phyloP scores from a whole-genome alignment of 2,113 vertebrate genomes.

The Coreoperca whiteheadi region DNA sequence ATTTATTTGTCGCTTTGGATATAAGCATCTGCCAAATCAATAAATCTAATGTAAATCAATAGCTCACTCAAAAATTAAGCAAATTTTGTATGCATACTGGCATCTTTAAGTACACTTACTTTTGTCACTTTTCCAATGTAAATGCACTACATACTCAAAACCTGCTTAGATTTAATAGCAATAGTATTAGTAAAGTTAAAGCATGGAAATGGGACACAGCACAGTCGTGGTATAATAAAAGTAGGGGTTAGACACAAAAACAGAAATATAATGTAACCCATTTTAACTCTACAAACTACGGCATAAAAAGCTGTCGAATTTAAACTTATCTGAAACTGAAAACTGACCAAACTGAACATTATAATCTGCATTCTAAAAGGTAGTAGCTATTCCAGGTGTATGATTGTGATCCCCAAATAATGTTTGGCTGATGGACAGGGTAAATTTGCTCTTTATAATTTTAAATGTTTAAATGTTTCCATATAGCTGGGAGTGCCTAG shows the following conservation, averaged over 20 bases:
- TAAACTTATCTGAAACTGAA: neutral
- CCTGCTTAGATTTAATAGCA: neutral
- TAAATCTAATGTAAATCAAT: too few species aligned
- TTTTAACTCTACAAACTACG: neutral
- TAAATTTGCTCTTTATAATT: neutral
- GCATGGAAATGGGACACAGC: neutral
- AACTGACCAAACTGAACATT: neutral
- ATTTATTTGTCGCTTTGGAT: too few species aligned
- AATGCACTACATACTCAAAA: neutral
- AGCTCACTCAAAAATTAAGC: neutral
- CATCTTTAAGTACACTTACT: neutral
- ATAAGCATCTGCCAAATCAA: too few species aligned
- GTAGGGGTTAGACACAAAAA: neutral
- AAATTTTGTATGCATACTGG: neutral
- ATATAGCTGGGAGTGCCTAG: neutral
- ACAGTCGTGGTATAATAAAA: neutral
- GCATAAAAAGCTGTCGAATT: neutral
- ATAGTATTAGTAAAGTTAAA: neutral
- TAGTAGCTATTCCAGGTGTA: neutral
- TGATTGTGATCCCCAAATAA: neutral
- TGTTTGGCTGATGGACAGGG: neutral
- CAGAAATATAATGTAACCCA: neutral
- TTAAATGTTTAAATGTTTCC: neutral
- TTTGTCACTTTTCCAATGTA: neutral
- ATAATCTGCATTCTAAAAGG: neutral